phyloP scores from a whole-genome alignment of 2,888 invertebrate species.

The Merodon equestris region DNA sequence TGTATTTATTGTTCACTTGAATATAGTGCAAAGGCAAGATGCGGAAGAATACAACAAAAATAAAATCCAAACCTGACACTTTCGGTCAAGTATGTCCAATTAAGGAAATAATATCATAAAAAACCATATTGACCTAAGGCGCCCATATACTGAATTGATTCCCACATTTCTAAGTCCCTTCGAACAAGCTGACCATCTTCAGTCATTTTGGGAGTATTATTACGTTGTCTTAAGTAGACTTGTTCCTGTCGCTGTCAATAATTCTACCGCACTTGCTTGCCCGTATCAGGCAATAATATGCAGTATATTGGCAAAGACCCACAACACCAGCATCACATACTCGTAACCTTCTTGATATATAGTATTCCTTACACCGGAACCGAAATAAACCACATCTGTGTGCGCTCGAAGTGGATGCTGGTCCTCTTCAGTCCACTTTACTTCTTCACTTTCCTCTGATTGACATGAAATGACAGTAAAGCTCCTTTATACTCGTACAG shows the following conservation, averaged over 20 bases:
- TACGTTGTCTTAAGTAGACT: too few species aligned
- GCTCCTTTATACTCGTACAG: conserved; percentile 38
- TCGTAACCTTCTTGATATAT: conserved; percentile 9
- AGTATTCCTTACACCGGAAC: conserved; percentile 20
- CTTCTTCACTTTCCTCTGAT: conserved; percentile 56
- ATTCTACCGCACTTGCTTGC: not conserved
- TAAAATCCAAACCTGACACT: too few species aligned
- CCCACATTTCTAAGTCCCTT: too few species aligned
- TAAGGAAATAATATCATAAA: too few species aligned
- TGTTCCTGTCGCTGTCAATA: conserved; percentile 6
- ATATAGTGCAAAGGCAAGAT: too few species aligned
- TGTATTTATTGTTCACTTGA: too few species aligned
- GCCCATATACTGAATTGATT: too few species aligned
- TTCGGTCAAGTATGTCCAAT: too few species aligned
- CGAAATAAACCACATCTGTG: conserved; percentile 54
- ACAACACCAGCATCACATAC: conserved; percentile 16
- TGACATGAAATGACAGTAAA: conserved; percentile 60
- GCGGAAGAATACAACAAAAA: too few species aligned
- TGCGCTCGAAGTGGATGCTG: conserved; percentile 24
- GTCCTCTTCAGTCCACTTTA: conserved; percentile 48
- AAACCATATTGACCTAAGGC: too few species aligned
- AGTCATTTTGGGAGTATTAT: too few species aligned
- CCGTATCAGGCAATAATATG: conserved; percentile 25
- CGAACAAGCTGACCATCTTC: too few species aligned
- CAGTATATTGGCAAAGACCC: not conserved